A percentile compares a stretch with the other conserved stretches of the same genome.
These are phyloP conservation scores for Danionella dracula DNA, from an alignment of 2,797 vertebrate species.

Conservation along the genomic window DNA sequence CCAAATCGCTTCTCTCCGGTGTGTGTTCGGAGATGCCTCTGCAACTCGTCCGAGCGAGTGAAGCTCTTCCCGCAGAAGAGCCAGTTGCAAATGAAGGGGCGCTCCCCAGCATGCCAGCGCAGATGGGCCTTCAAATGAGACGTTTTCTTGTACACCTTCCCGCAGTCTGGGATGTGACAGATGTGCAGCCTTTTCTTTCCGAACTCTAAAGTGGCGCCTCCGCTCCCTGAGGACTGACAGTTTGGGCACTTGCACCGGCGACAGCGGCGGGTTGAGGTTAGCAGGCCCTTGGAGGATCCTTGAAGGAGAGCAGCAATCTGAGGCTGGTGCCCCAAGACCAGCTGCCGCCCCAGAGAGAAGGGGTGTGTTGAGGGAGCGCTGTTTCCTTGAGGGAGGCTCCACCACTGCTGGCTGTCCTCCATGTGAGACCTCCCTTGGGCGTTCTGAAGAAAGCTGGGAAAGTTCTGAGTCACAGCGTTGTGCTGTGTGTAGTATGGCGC, in stretches of 20 bases:
- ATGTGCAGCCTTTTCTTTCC: conserved; percentile 82
- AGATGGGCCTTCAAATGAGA: conserved; percentile 82
- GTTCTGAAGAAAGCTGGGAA: conserved; percentile 74
- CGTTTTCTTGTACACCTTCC: conserved; percentile 84
- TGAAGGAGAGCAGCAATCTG: conserved; percentile 80
- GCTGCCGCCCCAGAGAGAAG: conserved; percentile 72
- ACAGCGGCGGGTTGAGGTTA: conserved; percentile 78
- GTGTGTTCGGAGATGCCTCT: conserved; percentile 82
- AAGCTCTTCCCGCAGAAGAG: conserved; percentile 82
- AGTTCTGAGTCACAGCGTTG: conserved; percentile 72
- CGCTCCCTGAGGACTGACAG: conserved; percentile 67
- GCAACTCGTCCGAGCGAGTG: conserved; percentile 82
- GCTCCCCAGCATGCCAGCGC: conserved; percentile 81
- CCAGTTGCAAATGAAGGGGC: conserved; percentile 83
- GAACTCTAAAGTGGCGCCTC: conserved; percentile 64
- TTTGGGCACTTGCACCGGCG: conserved; percentile 83
- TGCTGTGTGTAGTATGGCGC: conserved; percentile 75
- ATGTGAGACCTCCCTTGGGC: conserved; percentile 68
- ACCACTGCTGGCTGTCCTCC: conserved; percentile 80
- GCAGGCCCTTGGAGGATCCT: conserved; percentile 75
- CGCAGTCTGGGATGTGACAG: conserved; percentile 82
- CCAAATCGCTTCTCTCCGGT: conserved; percentile 84
- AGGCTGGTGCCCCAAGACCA: conserved; percentile 79
- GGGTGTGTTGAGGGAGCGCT: conserved; percentile 61
- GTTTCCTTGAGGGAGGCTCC: conserved; percentile 77